Percentiles rank a stretch among this genome's conserved stretches.
phyloP scores from a whole-genome alignment of 2,113 vertebrate species.

The Hyaena hyaena region DNA sequence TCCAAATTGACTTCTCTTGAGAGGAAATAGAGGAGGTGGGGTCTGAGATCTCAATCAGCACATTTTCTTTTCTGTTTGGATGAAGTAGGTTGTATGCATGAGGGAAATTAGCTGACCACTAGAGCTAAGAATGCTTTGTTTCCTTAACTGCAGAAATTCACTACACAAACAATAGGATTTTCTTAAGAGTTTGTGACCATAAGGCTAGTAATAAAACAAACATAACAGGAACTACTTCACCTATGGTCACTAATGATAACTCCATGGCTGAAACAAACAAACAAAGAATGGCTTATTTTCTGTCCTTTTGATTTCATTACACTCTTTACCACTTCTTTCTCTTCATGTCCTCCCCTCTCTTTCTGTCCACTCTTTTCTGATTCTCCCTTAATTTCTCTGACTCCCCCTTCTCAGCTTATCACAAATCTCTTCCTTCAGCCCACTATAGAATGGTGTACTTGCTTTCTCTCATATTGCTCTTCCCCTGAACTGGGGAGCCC shows the following conservation, averaged over 20 bases:
- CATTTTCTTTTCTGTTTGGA: not conserved
- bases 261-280: not conserved
- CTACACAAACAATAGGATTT: not conserved
- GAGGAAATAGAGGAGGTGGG: accelerated
- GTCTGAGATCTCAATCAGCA: not conserved
- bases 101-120: not conserved
- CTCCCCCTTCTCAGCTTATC: not conserved
- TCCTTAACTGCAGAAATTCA: not conserved
- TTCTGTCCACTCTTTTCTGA: not conserved
- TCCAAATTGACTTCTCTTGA: not conserved
- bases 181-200: not conserved
- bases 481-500: not conserved
- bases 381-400: not conserved
- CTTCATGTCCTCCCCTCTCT: not conserved
- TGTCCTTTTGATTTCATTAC: not conserved
- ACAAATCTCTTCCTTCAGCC: not conserved
- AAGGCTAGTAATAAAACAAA: not conserved
- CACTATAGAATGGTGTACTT: not conserved
- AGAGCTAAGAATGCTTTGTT: not conserved
- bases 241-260: not conserved
- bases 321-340: not conserved
- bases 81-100: not conserved
- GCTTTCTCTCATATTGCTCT: not conserved
- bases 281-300: not conserved
- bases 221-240: not conserved